Evolutionary conservation across 2,113 vertebrate genomes (phyloP).

Genomic region (Percina caprodes): DNA sequence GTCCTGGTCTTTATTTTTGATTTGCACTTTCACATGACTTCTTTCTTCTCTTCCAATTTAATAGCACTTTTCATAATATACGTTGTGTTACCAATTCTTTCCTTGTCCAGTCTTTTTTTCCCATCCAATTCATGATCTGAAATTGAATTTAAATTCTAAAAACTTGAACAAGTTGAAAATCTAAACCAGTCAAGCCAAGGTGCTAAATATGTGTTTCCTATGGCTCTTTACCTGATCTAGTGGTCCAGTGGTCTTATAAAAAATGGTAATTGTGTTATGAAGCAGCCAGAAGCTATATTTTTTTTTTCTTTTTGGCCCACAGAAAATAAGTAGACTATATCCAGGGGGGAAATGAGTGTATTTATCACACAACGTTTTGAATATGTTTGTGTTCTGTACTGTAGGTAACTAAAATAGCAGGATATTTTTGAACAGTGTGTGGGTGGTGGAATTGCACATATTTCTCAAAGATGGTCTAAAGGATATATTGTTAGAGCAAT

Average conservation of each 20-base stretch:
- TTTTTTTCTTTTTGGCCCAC: background rate
- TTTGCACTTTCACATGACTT: background rate
- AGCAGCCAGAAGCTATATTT: slow-evolving; percentile 28
- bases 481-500: slow-evolving; percentile 60
- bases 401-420: slow-evolving; percentile 40
- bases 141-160: slow-evolving; percentile 11
- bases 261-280: background rate
- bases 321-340: slow-evolving; percentile 25
- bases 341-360: background rate
- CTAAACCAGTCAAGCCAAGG: background rate
- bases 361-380: slow-evolving; percentile 28
- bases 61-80: background rate
- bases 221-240: background rate
- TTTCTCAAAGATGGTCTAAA: slow-evolving; percentile 42
- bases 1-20: background rate
- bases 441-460: slow-evolving; percentile 32
- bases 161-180: background rate
- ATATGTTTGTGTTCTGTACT: slow-evolving; percentile 39
- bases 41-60: background rate
- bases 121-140: background rate
- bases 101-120: background rate
- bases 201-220: background rate
- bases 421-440: slow-evolving; percentile 29
- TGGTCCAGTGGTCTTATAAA: slow-evolving; percentile 19
- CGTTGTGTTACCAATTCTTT: background rate